Conservation (phyloP, 2,797 vertebrate species). For the Falco concolor region DNA sequence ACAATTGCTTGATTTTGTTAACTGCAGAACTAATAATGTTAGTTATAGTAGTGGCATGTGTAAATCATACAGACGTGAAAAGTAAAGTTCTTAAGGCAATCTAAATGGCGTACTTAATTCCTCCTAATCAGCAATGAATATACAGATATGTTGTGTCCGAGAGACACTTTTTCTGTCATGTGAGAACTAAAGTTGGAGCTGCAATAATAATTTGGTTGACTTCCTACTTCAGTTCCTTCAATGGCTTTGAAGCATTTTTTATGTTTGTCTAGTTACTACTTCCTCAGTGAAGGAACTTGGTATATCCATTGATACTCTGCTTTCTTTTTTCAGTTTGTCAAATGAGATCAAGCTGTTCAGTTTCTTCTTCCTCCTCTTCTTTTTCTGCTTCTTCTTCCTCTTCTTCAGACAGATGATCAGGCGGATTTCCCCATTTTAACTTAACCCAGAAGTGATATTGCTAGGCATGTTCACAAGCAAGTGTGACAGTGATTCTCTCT, state of each 20-base stretch:
- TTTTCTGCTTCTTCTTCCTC: background rate
- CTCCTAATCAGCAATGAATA: background rate
- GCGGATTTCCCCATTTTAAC: background rate
- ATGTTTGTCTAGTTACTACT: background rate
- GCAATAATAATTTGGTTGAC: background rate
- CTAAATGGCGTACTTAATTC: background rate
- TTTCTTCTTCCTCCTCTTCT: background rate
- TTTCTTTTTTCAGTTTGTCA: background rate
- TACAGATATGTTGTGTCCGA: background rate
- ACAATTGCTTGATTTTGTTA: background rate
- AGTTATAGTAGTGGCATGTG: background rate
- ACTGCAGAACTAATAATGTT: background rate
- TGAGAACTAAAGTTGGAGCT: background rate
- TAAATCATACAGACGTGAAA: background rate
- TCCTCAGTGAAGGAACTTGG: background rate
- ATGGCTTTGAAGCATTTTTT: background rate
- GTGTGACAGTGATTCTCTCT: background rate
- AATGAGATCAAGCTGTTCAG: background rate
- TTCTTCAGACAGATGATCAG: background rate
- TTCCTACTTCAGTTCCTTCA: background rate
- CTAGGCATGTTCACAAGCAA: background rate
- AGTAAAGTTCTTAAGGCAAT: background rate
- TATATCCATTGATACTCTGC: background rate
- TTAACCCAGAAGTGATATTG: background rate
- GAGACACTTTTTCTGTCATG: background rate